Evolutionary conservation across 2,888 invertebrate species (phyloP), one percentile per base, ranked within the genome.

Genomic region (Shargacucullia verbasci): DNA sequence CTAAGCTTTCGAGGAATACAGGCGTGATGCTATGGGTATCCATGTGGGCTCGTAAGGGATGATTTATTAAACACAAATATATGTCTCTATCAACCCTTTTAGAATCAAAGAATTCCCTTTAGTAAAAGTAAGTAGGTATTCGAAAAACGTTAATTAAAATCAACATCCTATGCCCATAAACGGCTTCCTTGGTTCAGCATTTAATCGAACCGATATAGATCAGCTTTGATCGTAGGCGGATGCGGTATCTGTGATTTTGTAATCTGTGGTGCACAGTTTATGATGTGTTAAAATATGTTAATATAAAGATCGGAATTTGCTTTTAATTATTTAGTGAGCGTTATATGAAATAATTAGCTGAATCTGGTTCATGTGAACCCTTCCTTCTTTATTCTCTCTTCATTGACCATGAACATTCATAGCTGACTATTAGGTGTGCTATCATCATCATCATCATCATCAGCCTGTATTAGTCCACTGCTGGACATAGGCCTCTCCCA

Each of bases 191-290:
- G 62, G 64, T 64, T 45, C 60, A 67, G 63, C 66, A 52, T 59
- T 80, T 76, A 77, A 80, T 81, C 69, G 78, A 66, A 54, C 70
- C 65, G 72, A 76, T 73, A 75, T 80, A 79, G 76, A 80, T 80
- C 60, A 73, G 59, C 59, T 50, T 65, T 61, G 66, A 69, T 60
- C 55, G 69, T 20, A 38, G 14, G 47, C 63, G 68, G 70, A 70
- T 64, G 70, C 55, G 70, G 59, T 55, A 31, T 34, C 49, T 34
- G 47, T 41, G 25, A 70, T 70, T 64, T 64, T 40, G 64, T 70
- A 64, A 70, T 70, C 59, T 45, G 12, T 37, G 35, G 25, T 31
- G 54, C 70, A 55, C 59, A 44, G 12, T 13, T 46, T 68, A 70
- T 46, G 70, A 50, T 15, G 52, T 60, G 70, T 65, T 70, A 65